Evolutionary conservation across 2,888 invertebrate genomes (phyloP).

Genomic region (Drosophila borborema): DNA sequence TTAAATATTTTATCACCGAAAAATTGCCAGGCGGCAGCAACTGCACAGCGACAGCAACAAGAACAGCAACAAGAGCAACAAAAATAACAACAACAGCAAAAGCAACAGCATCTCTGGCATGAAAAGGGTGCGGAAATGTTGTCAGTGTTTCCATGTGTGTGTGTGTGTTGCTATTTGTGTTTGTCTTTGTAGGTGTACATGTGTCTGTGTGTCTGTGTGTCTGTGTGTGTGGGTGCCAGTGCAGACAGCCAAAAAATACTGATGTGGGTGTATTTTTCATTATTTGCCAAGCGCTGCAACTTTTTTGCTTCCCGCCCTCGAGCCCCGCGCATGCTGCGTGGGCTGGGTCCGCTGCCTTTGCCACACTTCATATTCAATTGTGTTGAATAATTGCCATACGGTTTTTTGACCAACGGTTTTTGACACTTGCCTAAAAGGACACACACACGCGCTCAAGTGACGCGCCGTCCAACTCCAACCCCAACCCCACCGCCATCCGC

Average conservation of each 20-base stretch:
- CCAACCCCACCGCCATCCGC: not conserved
- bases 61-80: conserved; percentile 55
- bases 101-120: conserved; percentile 46
- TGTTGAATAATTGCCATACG: conserved; percentile 84
- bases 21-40: conserved; percentile 82
- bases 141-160: conserved; percentile 25
- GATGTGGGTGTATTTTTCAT: conserved; percentile 82
- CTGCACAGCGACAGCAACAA: conserved; percentile 69
- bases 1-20: conserved; percentile 85
- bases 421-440: conserved; percentile 83
- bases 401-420: conserved; percentile 84
- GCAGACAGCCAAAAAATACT: conserved; percentile 80
- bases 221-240: conserved; percentile 48
- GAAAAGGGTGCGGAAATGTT: conserved; percentile 77
- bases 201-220: conserved; percentile 34
- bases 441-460: conserved; percentile 70
- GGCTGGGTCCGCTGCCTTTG: conserved; percentile 57
- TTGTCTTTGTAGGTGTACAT: conserved; percentile 35
- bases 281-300: conserved; percentile 78
- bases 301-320: conserved; percentile 45
- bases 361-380: conserved; percentile 85
- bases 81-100: conserved; percentile 48
- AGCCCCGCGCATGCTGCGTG: conserved; percentile 11
- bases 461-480: conserved; percentile 25
- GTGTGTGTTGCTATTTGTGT: conserved; percentile 32